Evolutionary conservation across 2,888 invertebrate species (phyloP).

Genomic region (Lepidocyrtoides sp.): DNA sequence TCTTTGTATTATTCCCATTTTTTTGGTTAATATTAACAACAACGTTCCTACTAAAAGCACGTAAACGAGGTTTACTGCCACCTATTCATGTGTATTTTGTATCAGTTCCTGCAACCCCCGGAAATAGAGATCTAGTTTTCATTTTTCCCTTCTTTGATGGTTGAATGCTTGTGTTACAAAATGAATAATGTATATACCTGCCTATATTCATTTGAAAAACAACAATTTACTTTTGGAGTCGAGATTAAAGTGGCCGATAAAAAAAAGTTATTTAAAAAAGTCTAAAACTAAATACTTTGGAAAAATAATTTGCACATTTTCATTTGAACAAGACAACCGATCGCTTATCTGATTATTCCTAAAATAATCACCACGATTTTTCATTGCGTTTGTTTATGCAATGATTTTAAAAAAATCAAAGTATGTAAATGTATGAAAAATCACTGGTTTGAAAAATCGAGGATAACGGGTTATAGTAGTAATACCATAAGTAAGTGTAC

Average conservation of each 20-base stretch:
- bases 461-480: not conserved
- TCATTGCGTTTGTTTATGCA: not conserved
- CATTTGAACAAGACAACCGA: not conserved
- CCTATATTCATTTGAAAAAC: no score
- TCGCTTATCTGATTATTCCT: not conserved
- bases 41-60: not conserved
- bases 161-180: no score
- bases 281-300: no score
- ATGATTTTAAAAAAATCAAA: not conserved
- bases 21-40: conserved; percentile 11
- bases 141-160: not conserved
- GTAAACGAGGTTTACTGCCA: not conserved
- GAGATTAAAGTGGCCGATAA: no score
- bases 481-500: not conserved
- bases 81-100: not conserved
- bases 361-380: not conserved
- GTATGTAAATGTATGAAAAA: no score
- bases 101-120: conserved; percentile 1
- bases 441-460: not conserved
- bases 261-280: no score
- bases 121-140: not conserved
- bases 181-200: no score
- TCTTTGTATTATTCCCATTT: conserved; percentile 36
- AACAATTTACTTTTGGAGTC: no score
- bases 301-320: not conserved